Base-by-base conservation (phyloP, 53 echinoderm and acorn worm species). In the Hippasteria phrygiana region DNA sequence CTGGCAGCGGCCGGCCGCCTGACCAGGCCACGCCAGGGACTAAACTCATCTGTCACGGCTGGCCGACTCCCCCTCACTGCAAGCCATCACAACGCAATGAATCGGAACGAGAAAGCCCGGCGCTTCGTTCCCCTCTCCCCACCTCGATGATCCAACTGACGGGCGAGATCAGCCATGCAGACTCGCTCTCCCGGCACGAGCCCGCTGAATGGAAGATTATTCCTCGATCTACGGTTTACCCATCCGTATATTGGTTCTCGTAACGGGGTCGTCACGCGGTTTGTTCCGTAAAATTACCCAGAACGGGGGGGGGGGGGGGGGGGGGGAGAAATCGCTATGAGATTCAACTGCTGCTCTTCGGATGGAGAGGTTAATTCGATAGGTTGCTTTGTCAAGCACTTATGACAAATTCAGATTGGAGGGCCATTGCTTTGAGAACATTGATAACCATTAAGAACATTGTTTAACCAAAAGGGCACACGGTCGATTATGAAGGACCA, bases 21-120 rank as follows among this genome's bases (percentile, higher is more conserved):
- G 37, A 42, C 62, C 3, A 2, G 10, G 32, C 32, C 47, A 54
- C 38, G 35, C 78, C 14, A 36, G 78, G 56, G 78, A 78, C 40
- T 55, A 4, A 18, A 55, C 56, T 78, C 78, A 78, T 78, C 37
- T 78, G 78, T 78, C 78, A 78, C 78, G 78, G n/a, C 24, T 59
- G 26, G 77, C 55, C 36, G 29, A n/a, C 78, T 59, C 16, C 59
- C 59, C 55, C 10, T 37, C 39, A 35, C 56, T 22, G 37, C 78
- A 20, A 55, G 56, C 35, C 56, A 54, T 78, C 78, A 63, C 65
- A 27, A 39, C 43, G 64, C 81, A 65, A 17, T 65, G 45, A 42
- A 40, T 43, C 28, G 81, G 63, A 81, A 81, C 81, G 81, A 10
- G 32, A 65, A 51, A 50, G 17, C 48, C 51, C 33, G 42, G 22